These are phyloP conservation scores for Gymnothorax javanicus DNA, from an alignment of 2,797 vertebrate species.

Conservation along the genomic window DNA sequence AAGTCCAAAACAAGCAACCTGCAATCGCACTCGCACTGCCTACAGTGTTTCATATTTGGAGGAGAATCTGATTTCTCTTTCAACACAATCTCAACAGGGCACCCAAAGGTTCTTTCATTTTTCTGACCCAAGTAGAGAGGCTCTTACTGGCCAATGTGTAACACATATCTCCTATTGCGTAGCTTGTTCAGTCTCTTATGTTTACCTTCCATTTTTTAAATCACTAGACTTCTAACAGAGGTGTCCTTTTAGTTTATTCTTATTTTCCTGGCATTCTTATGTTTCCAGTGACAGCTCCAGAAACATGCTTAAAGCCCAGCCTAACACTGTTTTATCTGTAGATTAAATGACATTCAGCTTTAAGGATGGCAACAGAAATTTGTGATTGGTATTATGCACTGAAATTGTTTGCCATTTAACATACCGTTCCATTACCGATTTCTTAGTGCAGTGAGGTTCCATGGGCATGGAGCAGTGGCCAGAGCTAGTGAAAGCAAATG, in stretches of 20 bases:
- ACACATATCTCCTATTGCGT: neutral
- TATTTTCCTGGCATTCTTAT: neutral
- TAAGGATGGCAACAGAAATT: neutral
- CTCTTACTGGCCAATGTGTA: neutral
- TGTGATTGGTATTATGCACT: neutral
- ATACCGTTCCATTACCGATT: neutral
- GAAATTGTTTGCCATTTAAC: neutral
- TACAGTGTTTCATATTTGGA: slow-evolving; percentile 15
- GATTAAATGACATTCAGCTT: neutral
- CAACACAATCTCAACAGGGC: neutral
- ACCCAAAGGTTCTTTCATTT: neutral
- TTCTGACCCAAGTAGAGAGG: neutral
- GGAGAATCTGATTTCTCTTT: slow-evolving; percentile 31
- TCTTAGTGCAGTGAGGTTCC: neutral
- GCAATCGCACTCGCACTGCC: slow-evolving; percentile 35
- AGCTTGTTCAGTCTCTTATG: neutral
- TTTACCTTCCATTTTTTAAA: neutral
- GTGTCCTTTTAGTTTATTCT: neutral
- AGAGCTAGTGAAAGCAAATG: neutral
- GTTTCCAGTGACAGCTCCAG: neutral
- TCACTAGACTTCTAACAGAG: neutral
- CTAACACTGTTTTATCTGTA: neutral
- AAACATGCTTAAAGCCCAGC: neutral
- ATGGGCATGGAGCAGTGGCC: neutral
- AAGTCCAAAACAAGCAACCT: slow-evolving; percentile 52